These are phyloP conservation scores for Fissipunctia ypsillon DNA, from an alignment of 2,888 invertebrate species.

Conservation along the genomic window DNA sequence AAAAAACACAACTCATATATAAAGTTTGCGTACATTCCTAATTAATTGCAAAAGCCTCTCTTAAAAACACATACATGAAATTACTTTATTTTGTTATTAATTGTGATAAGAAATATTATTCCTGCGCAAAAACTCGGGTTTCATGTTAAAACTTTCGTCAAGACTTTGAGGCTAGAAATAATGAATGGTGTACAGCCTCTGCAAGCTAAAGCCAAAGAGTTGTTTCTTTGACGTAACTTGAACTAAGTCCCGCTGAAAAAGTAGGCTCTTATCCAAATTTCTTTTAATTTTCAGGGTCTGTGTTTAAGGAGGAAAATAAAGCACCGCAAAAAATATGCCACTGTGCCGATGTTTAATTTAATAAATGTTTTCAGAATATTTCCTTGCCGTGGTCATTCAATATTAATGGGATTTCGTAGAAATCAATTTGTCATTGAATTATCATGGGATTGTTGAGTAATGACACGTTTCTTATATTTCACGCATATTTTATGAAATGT, in stretches of 20 bases:
- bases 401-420: conserved; percentile 42
- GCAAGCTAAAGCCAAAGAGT: conserved; percentile 54
- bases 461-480: conserved; percentile 5
- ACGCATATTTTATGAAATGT: conserved; percentile 20
- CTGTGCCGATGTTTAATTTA: conserved; percentile 54
- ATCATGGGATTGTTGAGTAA: conserved; percentile 16
- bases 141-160: conserved; percentile 51
- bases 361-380: conserved; percentile 38
- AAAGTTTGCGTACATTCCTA: conserved; percentile 8
- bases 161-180: conserved; percentile 61
- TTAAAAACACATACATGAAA: conserved; percentile 27
- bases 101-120: conserved; percentile 58
- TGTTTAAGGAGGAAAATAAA: conserved; percentile 40
- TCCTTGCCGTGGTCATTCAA: conserved; percentile 36
- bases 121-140: conserved; percentile 43
- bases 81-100: conserved; percentile 50
- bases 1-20: conserved; percentile 1
- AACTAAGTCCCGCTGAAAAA: conserved; percentile 52
- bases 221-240: conserved; percentile 58
- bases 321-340: conserved; percentile 34
- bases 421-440: conserved; percentile 26
- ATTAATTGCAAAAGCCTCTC: conserved; percentile 29
- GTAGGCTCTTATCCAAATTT: conserved; percentile 57
- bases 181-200: conserved; percentile 55
- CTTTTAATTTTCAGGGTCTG: conserved; percentile 49